Percentiles rank a stretch among this genome's conserved stretches.
These are phyloP conservation scores for Meda fulgida DNA, from an alignment of 2,797 vertebrate genomes.

Conservation along the genomic window DNA sequence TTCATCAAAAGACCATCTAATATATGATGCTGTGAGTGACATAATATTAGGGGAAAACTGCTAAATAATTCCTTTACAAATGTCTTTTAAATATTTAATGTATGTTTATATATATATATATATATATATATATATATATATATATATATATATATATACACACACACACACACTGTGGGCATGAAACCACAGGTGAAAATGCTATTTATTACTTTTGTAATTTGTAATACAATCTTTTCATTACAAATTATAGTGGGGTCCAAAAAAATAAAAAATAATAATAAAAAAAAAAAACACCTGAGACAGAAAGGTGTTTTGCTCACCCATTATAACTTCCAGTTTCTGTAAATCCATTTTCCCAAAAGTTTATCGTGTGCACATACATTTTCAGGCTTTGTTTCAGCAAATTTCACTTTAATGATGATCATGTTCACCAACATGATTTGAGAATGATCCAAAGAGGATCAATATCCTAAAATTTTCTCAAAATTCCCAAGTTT, in stretches of 20 bases:
- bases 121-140: too few species aligned
- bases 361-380: neutral
- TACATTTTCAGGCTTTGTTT: too few species aligned
- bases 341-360: too few species aligned
- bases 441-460: neutral
- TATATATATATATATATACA: too few species aligned
- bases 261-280: neutral
- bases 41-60: neutral
- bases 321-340: too few species aligned
- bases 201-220: neutral
- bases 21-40: neutral
- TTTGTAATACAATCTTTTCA: neutral
- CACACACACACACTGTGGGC: too few species aligned
- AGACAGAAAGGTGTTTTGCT: too few species aligned
- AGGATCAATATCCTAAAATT: neutral
- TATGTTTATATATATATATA: neutral
- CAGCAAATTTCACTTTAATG: too few species aligned
- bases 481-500: neutral
- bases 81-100: neutral
- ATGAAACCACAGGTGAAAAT: neutral
- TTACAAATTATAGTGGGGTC: neutral
- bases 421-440: neutral
- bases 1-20: neutral
- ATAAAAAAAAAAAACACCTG: neutral
- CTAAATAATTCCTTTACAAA: neutral